Conservation (phyloP, 1,140 invertebrate genomes). For the Psix sp. region DNA sequence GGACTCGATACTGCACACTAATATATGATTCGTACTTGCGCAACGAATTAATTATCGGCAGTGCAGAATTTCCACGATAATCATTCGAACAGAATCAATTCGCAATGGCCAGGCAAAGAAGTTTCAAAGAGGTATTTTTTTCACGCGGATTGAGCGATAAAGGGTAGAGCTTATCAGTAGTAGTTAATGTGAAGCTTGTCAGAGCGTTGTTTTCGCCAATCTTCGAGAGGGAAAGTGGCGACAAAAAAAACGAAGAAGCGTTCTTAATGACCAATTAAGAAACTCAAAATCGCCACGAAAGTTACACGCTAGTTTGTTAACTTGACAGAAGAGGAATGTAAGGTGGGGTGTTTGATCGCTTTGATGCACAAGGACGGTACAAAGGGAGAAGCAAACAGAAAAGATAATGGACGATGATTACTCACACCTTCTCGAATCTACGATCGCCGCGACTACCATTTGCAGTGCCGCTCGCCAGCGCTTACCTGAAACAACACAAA, state of each 20-base stretch:
- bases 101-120: too few relatives aligned
- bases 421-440: constrained; percentile 62
- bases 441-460: constrained; percentile 42
- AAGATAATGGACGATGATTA: constrained; percentile 71
- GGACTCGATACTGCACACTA: constrained; percentile 26
- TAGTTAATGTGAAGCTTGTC: too few relatives aligned
- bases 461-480: constrained; percentile 27
- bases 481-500: constrained; percentile 74
- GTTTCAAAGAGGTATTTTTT: too few relatives aligned
- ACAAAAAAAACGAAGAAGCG: constrained; percentile 16
- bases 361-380: constrained; percentile 53
- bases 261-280: constrained; percentile 49
- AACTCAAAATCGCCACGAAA: constrained; percentile 43
- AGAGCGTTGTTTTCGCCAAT: constrained; percentile 17
- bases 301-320: constrained; percentile 49
- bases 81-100: too few relatives aligned
- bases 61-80: too few relatives aligned
- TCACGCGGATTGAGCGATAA: constrained; percentile 15
- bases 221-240: constrained; percentile 5
- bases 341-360: constrained; percentile 26
- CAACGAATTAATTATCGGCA: constrained; percentile 41
- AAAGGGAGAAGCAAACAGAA: constrained; percentile 65
- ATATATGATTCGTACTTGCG: constrained; percentile 26
- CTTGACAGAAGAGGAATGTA: constrained; percentile 41
- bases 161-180: too few relatives aligned